Percentiles rank a stretch among this genome's conserved stretches.
These are phyloP conservation scores for Amiota mariae DNA, from an alignment of 2,888 invertebrate species.

Conservation along the genomic window DNA sequence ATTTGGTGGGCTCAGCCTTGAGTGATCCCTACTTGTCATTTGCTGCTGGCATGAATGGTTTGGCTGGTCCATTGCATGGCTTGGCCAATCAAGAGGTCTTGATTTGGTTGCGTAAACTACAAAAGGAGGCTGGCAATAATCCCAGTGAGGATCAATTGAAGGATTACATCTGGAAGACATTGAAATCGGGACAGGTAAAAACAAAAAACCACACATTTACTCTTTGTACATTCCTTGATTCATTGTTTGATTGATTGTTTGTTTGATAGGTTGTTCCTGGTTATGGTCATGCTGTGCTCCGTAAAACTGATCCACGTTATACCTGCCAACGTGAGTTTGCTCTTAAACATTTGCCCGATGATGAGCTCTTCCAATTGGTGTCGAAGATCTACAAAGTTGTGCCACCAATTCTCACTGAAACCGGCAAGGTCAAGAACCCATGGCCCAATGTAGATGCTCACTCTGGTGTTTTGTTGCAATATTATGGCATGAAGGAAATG, in stretches of 20 bases:
- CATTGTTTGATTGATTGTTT: background rate
- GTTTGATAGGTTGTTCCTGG: slow-evolving; percentile 88
- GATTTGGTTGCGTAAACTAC: slow-evolving; percentile 93
- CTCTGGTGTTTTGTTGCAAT: slow-evolving; percentile 87
- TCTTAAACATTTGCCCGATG: slow-evolving; percentile 87
- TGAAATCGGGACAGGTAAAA: slow-evolving; percentile 84
- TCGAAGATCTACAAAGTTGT: slow-evolving; percentile 88
- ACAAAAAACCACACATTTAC: too few species aligned
- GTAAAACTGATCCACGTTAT: slow-evolving; percentile 89
- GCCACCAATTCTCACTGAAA: slow-evolving; percentile 85
- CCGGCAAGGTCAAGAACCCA: slow-evolving; percentile 92
- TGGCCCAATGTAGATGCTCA: slow-evolving; percentile 96
- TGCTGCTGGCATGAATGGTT: slow-evolving; percentile 88
- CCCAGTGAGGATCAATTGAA: slow-evolving; percentile 93
- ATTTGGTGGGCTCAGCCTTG: slow-evolving; percentile 89
- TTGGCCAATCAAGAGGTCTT: slow-evolving; percentile 94
- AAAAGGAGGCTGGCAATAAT: slow-evolving; percentile 87
- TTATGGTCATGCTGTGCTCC: slow-evolving; percentile 90
- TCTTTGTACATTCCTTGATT: background rate
- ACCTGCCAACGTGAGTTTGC: slow-evolving; percentile 91
- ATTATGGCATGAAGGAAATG: slow-evolving; percentile 91
- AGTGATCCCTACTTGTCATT: slow-evolving; percentile 91
- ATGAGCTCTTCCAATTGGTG: slow-evolving; percentile 85
- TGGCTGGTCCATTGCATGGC: slow-evolving; percentile 92
- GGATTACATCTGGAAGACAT: slow-evolving; percentile 97